Conservation (phyloP, 2,113 vertebrate genomes). For the Urocynchramus pylzowi region DNA sequence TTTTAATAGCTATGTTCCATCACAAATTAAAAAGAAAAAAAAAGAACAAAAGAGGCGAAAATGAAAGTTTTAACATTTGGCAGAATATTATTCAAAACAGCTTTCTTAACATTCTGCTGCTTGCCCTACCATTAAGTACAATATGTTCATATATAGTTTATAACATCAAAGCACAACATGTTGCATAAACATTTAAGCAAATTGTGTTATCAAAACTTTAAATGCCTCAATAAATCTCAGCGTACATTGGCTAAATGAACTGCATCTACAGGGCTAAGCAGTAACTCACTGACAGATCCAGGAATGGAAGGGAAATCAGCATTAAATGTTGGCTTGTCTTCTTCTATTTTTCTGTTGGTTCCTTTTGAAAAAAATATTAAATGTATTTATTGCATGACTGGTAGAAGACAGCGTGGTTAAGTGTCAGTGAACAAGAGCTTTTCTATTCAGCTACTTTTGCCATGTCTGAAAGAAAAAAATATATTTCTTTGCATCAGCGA, state of each 20-base stretch:
- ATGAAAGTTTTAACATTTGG: constrained; percentile 1
- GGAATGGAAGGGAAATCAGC: not conserved
- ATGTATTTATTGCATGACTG: constrained; percentile 33
- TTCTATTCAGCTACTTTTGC: constrained; percentile 6
- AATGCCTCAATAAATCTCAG: not conserved
- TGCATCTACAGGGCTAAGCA: not conserved
- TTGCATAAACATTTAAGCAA: constrained; percentile 23
- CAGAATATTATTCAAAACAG: constrained; percentile 22
- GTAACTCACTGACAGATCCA: not conserved
- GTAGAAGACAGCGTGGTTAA: constrained; percentile 19
- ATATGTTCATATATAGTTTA: constrained; percentile 25
- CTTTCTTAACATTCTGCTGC: constrained; percentile 27
- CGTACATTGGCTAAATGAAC: not conserved
- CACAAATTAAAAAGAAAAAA: not conserved
- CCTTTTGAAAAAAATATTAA: not conserved
- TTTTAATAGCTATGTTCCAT: not conserved
- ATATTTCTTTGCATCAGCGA: not conserved
- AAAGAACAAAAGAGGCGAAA: not conserved
- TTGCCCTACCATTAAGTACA: constrained; percentile 33
- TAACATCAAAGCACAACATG: not conserved
- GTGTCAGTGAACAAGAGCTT: not conserved
- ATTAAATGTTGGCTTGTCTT: not conserved
- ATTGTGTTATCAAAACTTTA: not conserved
- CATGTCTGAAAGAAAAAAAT: constrained; percentile 18
- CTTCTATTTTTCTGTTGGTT: not conserved